Percentiles rank a stretch among this genome's conserved stretches.
These are phyloP conservation scores for Strigamia maritima DNA, from an alignment of 2,888 invertebrate species.

Conservation along the genomic window DNA sequence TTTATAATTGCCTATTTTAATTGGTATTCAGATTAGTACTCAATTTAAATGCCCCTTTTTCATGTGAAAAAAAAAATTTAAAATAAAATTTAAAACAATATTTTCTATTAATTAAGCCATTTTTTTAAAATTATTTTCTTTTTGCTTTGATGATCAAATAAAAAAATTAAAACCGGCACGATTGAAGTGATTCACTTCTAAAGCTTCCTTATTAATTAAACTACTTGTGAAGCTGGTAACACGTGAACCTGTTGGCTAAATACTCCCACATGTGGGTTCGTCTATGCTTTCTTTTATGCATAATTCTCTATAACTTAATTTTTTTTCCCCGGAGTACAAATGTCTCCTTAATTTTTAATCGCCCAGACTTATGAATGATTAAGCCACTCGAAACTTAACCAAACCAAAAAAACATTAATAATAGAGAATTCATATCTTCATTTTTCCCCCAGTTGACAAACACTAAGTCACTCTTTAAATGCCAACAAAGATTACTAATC, in stretches of 20 bases:
- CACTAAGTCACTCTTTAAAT: background rate
- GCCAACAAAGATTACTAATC: background rate
- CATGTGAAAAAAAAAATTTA: too few species aligned
- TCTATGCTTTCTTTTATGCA: background rate
- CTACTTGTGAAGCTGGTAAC: background rate
- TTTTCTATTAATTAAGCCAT: too few species aligned
- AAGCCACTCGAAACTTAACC: background rate
- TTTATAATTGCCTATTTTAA: too few species aligned
- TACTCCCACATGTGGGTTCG: background rate
- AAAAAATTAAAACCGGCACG: background rate
- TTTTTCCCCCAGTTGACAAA: background rate
- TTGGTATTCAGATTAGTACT: too few species aligned
- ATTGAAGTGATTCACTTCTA: background rate
- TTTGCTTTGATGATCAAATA: too few species aligned
- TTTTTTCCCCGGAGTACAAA: too few species aligned
- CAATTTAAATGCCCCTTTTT: too few species aligned
- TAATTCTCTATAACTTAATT: background rate
- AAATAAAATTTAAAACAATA: too few species aligned
- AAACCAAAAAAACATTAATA: too few species aligned
- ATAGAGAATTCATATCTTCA: too few species aligned
- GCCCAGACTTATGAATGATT: background rate
- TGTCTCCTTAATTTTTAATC: too few species aligned
- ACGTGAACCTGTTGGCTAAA: background rate
- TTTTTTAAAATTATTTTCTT: too few species aligned
- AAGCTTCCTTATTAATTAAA: background rate